Evolutionary conservation across 2,113 vertebrate genomes (phyloP).

Genomic region (Coreoperca whiteheadi): DNA sequence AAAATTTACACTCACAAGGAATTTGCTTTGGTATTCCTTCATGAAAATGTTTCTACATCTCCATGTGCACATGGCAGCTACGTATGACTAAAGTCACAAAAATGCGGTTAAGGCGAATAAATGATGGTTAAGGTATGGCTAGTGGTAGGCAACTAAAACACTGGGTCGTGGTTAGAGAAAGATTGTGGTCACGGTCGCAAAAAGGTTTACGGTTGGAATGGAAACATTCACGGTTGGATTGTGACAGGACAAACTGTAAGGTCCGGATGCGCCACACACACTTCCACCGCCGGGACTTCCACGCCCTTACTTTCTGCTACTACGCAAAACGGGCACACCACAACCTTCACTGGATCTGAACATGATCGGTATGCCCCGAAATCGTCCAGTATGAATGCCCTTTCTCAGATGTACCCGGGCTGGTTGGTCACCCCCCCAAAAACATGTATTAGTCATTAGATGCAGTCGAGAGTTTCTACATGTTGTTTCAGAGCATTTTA

Average conservation of each 20-base stretch:
- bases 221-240: not conserved
- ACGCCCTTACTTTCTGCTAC: not conserved
- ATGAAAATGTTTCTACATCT: not conserved
- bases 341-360: not conserved
- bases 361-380: not conserved
- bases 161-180: not conserved
- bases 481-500: not conserved
- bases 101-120: not conserved
- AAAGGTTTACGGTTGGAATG: not conserved
- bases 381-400: not conserved
- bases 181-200: too few species aligned
- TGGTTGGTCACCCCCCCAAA: not conserved
- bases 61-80: not conserved
- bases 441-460: not conserved
- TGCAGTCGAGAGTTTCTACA: not conserved
- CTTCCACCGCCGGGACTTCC: not conserved
- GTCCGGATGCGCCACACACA: not conserved
- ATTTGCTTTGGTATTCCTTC: too few species aligned
- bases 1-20: too few species aligned
- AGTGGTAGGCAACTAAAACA: not conserved
- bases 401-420: not conserved
- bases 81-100: not conserved
- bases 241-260: not conserved
- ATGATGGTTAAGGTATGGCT: not conserved
- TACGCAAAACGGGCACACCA: not conserved